A percentile compares a stretch with the other conserved stretches of the same genome.
phyloP scores from a whole-genome alignment of 37 sponge, comb jelly and placozoan species.

The Aplysina aerophoba region DNA sequence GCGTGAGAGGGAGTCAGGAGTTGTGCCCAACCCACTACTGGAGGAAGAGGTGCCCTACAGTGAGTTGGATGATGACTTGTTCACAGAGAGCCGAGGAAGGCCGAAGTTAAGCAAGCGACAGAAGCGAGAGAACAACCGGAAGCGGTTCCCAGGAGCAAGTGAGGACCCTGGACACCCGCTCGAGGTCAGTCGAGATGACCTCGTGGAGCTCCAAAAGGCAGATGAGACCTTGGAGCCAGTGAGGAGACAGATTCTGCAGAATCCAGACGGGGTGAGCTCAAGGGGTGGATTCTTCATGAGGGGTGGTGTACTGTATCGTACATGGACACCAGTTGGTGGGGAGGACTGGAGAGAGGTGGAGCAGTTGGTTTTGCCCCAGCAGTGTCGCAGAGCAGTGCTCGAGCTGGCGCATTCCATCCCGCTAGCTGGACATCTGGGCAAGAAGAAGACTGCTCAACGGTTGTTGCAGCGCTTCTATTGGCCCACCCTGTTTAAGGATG shows the following conservation, averaged over 20 bases:
- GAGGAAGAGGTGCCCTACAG: background rate
- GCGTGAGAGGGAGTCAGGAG: conserved; percentile 9
- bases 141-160: too few species aligned
- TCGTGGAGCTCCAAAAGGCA: too few species aligned
- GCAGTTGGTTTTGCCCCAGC: conserved; percentile 13
- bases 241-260: too few species aligned
- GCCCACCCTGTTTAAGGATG: conserved; percentile 16
- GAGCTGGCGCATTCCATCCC: conserved; percentile 23
- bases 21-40: background rate
- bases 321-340: background rate
- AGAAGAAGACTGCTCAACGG: conserved; percentile 25
- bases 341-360: conserved; percentile 8
- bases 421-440: conserved; percentile 34
- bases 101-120: too few species aligned
- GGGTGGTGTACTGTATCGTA: background rate
- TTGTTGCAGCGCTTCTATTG: conserved; percentile 26
- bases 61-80: background rate
- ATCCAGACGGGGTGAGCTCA: too few species aligned
- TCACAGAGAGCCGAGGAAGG: too few species aligned
- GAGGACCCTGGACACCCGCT: too few species aligned
- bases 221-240: too few species aligned
- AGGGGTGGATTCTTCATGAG: background rate
- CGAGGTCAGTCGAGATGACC: too few species aligned
- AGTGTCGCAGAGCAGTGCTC: background rate
- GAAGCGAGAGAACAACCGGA: too few species aligned